Conservation (phyloP, 35 echinoderm and acorn worm genomes). For the Stichopus chloronotus region DNA sequence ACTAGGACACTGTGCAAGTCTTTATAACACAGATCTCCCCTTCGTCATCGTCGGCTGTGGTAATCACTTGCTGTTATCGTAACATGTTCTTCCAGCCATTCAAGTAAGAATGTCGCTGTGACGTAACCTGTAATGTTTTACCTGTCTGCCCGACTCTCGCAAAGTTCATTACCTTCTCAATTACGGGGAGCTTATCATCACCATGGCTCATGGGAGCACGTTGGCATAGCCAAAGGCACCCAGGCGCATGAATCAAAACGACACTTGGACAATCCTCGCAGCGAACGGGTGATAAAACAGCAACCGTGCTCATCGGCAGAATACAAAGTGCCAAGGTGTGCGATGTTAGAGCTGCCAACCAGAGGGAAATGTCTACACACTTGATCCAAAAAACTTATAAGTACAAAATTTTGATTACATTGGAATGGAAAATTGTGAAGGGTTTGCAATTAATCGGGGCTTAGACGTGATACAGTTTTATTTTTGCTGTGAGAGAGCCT, state of each 20-base stretch:
- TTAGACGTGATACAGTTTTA: slow-evolving; percentile 45
- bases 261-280: slow-evolving; percentile 49
- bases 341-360: neutral
- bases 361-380: slow-evolving; percentile 22
- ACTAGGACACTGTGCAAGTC: too few species aligned
- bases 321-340: slow-evolving; percentile 46
- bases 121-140: slow-evolving; percentile 17
- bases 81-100: slow-evolving; percentile 7
- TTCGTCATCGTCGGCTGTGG: neutral
- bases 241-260: slow-evolving; percentile 53
- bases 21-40: too few species aligned
- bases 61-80: slow-evolving; percentile 14
- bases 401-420: slow-evolving; percentile 50
- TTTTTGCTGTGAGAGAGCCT: neutral
- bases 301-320: slow-evolving; percentile 45
- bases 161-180: slow-evolving; percentile 56
- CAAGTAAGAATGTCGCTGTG: neutral
- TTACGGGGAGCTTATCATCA: slow-evolving; percentile 43
- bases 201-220: slow-evolving; percentile 44
- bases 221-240: slow-evolving; percentile 48
- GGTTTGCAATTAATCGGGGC: slow-evolving; percentile 41
- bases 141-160: slow-evolving; percentile 24
- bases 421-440: slow-evolving; percentile 44
- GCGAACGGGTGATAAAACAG: slow-evolving; percentile 54
- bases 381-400: slow-evolving; percentile 32